These are phyloP conservation scores for Hormaphis cornu DNA, from an alignment of 1,140 invertebrate genomes.

Conservation along the genomic window DNA sequence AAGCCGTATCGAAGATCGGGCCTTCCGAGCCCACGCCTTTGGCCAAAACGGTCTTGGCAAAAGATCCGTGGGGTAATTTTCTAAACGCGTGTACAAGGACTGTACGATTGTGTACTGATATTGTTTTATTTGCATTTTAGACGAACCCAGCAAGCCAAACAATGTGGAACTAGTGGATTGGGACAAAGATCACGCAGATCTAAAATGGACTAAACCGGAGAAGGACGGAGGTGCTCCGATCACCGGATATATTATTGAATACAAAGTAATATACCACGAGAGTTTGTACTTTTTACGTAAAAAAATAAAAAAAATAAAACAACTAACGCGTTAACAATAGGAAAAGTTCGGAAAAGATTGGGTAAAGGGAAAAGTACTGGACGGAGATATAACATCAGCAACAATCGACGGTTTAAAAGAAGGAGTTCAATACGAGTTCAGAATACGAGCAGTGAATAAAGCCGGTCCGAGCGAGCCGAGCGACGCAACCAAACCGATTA, in stretches of 20 bases:
- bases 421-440: constrained; percentile 91
- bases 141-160: constrained; percentile 86
- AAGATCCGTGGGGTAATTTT: constrained; percentile 88
- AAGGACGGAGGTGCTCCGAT: constrained; percentile 91
- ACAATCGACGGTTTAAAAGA: constrained; percentile 87
- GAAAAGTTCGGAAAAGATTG: constrained; percentile 87
- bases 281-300: no score
- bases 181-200: constrained; percentile 90
- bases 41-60: constrained; percentile 77
- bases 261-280: constrained; percentile 51
- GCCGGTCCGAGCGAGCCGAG: constrained; percentile 90
- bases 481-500: constrained; percentile 86
- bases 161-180: constrained; percentile 86
- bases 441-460: constrained; percentile 90
- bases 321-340: constrained; percentile 36
- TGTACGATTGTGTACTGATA: background rate
- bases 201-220: constrained; percentile 83
- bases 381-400: constrained; percentile 61
- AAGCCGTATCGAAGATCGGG: constrained; percentile 85
- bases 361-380: constrained; percentile 68
- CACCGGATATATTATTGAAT: constrained; percentile 85
- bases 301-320: background rate
- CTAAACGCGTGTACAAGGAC: background rate
- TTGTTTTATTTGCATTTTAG: constrained; percentile 45
- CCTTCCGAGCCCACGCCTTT: constrained; percentile 79